A percentile compares a stretch with the other conserved stretches of the same genome.
Evolutionary conservation across 2,888 invertebrate species (phyloP).

Genomic region (Latrodectus hesperus): DNA sequence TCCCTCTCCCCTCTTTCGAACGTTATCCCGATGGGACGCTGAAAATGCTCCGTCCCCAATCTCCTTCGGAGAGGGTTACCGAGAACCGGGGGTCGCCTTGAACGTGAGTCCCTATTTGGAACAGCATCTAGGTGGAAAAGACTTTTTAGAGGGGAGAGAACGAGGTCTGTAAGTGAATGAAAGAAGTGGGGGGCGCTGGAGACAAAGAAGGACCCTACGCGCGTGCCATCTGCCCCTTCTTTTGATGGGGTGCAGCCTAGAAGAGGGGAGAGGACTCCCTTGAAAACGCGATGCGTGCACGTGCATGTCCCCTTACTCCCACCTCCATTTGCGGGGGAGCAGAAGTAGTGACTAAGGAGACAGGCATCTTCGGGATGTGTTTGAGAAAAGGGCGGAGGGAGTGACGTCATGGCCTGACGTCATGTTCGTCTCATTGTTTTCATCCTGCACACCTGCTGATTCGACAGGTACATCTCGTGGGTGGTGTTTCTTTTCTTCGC

Average conservation of each 20-base stretch:
- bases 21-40: neutral
- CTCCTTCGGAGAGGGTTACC: neutral
- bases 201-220: conserved; percentile 23
- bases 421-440: conserved; percentile 21
- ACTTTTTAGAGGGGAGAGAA: neutral
- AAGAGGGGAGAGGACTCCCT: neutral
- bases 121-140: neutral
- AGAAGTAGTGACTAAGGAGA: conserved; percentile 51
- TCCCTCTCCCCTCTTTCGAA: neutral
- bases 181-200: conserved; percentile 14
- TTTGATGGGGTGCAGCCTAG: neutral
- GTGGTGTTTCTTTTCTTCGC: no score
- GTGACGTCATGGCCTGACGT: conserved; percentile 48
- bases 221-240: conserved; percentile 51
- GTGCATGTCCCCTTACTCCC: neutral
- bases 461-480: neutral
- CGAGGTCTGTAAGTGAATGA: neutral
- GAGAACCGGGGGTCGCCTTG: neutral
- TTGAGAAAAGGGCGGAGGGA: conserved; percentile 51
- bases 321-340: conserved; percentile 1
- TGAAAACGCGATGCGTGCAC: conserved; percentile 22
- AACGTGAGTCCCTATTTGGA: neutral
- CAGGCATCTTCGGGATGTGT: conserved; percentile 53
- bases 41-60: neutral
- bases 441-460: conserved; percentile 11